Conservation (phyloP, 1,140 invertebrate species). For the Akabosia matsudoensis region DNA sequence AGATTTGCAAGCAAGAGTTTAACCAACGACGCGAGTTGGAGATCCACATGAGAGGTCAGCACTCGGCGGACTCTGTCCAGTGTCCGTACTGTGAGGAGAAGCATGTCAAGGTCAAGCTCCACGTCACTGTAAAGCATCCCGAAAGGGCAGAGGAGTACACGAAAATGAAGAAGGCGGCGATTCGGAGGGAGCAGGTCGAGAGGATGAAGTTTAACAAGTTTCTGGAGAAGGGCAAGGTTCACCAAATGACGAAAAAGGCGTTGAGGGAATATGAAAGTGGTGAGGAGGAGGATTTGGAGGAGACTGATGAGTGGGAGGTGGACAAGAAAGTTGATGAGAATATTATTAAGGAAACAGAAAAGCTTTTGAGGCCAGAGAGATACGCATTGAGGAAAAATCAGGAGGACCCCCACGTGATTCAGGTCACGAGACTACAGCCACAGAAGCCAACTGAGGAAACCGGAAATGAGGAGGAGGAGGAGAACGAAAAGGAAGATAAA, state of each 20-base stretch:
- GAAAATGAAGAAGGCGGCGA: neutral
- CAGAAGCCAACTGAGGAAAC: neutral
- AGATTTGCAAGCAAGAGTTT: neutral
- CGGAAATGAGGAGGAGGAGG: neutral
- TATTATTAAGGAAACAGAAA: neutral
- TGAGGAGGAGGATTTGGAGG: neutral
- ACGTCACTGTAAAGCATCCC: neutral
- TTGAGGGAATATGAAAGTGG: neutral
- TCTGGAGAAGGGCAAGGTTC: neutral
- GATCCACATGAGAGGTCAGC: neutral
- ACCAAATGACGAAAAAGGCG: neutral
- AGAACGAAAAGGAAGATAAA: too few relatives aligned
- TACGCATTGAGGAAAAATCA: neutral
- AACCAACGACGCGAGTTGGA: neutral
- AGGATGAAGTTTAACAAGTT: neutral
- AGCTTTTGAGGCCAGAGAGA: neutral
- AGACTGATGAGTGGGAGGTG: neutral
- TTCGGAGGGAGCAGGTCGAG: neutral
- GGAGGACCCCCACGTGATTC: neutral
- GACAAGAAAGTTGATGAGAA: neutral
- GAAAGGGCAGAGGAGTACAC: neutral
- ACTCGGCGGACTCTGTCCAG: neutral
- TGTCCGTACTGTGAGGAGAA: neutral
- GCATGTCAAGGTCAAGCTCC: neutral
- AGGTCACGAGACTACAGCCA: neutral